These are phyloP conservation scores for Enteromius viviparus DNA, from an alignment of 2,797 vertebrate genomes.

Conservation along the genomic window DNA sequence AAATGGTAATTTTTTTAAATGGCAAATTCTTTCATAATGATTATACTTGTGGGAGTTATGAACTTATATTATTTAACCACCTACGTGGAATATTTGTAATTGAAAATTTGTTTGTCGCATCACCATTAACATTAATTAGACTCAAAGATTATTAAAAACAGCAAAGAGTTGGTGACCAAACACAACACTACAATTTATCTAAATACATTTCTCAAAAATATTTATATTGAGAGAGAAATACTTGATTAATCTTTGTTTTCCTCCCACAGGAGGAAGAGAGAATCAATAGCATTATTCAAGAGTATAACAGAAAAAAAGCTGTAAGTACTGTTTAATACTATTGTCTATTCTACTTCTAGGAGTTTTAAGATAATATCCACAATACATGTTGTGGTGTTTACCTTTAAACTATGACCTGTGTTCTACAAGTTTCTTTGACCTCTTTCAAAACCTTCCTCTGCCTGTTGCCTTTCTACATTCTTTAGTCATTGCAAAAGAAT, in stretches of 20 bases:
- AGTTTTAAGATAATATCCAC: background rate
- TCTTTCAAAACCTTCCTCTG: background rate
- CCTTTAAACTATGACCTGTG: background rate
- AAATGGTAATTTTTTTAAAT: conserved; percentile 74
- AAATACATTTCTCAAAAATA: background rate
- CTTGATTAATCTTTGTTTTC: background rate
- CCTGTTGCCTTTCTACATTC: conserved; percentile 39
- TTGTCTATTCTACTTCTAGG: background rate
- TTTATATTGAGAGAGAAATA: background rate
- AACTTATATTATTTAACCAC: background rate
- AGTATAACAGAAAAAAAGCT: conserved; percentile 90
- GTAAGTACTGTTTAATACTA: conserved; percentile 78
- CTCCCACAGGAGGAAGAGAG: conserved; percentile 86
- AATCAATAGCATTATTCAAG: conserved; percentile 83
- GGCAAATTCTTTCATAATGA: background rate
- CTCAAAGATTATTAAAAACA: background rate
- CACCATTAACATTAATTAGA: background rate
- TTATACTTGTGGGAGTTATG: background rate
- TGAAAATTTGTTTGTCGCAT: background rate
- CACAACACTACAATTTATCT: background rate
- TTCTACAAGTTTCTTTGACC: background rate
- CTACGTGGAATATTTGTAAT: background rate
- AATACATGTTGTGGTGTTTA: background rate
- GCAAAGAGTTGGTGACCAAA: background rate
- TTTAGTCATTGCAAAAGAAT: conserved; percentile 30